A percentile compares a stretch with the other conserved stretches of the same genome.
Evolutionary conservation across 2,113 vertebrate genomes (phyloP).

Genomic region (Uropsilus gracilis): DNA sequence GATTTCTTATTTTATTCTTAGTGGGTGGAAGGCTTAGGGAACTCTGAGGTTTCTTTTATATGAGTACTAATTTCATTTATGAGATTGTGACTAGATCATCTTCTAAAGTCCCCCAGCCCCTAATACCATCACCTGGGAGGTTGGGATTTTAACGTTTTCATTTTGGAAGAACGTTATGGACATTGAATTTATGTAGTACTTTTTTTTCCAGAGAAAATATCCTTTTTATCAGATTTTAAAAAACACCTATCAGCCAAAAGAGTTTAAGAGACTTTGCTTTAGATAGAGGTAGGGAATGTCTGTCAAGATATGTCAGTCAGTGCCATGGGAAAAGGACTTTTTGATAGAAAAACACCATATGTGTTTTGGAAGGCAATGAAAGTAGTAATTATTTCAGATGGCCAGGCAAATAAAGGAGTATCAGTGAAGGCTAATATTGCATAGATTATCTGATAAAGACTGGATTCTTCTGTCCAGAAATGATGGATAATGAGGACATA

Average conservation of each 20-base stretch:
- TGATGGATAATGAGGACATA: background rate
- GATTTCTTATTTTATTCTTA: background rate
- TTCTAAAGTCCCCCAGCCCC: background rate
- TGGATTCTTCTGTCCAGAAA: background rate
- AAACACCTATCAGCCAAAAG: background rate
- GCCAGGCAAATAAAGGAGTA: background rate
- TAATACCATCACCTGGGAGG: background rate
- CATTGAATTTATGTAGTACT: background rate
- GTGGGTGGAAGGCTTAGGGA: background rate
- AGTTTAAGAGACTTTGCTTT: slow-evolving; percentile 37
- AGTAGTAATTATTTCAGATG: background rate
- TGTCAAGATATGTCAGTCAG: slow-evolving; percentile 59
- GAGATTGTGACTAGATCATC: background rate
- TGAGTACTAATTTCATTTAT: background rate
- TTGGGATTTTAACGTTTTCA: background rate
- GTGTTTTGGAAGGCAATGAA: background rate
- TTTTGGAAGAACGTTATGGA: background rate
- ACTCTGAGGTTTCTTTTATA: background rate
- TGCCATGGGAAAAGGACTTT: slow-evolving; percentile 47
- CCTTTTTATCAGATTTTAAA: background rate
- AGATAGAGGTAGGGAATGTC: background rate
- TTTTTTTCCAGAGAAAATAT: background rate
- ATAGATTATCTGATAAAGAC: background rate
- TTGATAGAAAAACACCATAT: slow-evolving; percentile 47
- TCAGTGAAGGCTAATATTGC: background rate